Evolutionary conservation across 1,140 invertebrate genomes (phyloP).

Genomic region (Drosophila sechellia): DNA sequence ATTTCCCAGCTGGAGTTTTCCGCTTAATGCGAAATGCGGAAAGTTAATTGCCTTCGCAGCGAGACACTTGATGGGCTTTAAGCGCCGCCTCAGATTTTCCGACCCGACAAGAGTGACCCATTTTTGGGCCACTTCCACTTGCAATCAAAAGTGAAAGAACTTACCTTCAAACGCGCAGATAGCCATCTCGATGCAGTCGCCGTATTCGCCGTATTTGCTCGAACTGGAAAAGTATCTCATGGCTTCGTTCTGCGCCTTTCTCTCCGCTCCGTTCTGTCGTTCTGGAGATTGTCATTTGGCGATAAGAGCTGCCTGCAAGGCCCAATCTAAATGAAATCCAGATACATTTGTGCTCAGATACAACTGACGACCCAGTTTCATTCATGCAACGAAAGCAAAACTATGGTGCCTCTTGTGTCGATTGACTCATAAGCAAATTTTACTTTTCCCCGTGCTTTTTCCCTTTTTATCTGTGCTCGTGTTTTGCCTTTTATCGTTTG

Average conservation of each 20-base stretch:
- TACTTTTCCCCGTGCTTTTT: slow-evolving; percentile 33
- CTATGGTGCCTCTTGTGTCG: slow-evolving; percentile 58
- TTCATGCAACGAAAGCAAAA: slow-evolving; percentile 73
- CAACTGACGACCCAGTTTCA: slow-evolving; percentile 66
- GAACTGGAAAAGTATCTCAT: slow-evolving; percentile 62
- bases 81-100: slow-evolving; percentile 27
- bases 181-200: slow-evolving; percentile 59
- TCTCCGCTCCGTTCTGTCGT: neutral
- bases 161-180: slow-evolving; percentile 75
- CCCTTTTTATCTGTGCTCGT: slow-evolving; percentile 26
- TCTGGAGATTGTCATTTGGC: slow-evolving; percentile 67
- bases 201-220: slow-evolving; percentile 65
- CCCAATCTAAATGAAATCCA: slow-evolving; percentile 75
- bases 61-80: slow-evolving; percentile 35
- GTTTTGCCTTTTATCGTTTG: slow-evolving; percentile 66
- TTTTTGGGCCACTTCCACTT: slow-evolving; percentile 25
- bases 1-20: slow-evolving; percentile 38
- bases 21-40: slow-evolving; percentile 27
- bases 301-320: slow-evolving; percentile 57
- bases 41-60: slow-evolving; percentile 56
- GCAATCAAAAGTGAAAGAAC: slow-evolving; percentile 75
- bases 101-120: slow-evolving; percentile 57
- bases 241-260: slow-evolving; percentile 31
- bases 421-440: slow-evolving; percentile 70
- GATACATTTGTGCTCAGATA: slow-evolving; percentile 66